Evolutionary conservation across 2,113 vertebrate species (phyloP), one percentile per base, ranked within the genome.

Genomic region (Cyprinodon tularosa): DNA sequence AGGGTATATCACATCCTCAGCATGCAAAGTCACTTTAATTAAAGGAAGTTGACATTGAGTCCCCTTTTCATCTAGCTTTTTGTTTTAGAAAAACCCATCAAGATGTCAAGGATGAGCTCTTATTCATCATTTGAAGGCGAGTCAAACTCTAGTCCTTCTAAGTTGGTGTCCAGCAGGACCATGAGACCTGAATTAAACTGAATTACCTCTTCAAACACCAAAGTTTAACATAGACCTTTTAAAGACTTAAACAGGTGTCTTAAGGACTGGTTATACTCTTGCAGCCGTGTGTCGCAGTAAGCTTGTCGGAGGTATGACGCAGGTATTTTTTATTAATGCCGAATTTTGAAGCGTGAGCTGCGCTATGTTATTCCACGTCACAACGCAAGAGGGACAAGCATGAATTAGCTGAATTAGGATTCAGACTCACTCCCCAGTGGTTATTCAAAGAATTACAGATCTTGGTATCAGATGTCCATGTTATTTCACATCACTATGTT

Each of bases 401-500:
- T 29, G 29, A 29, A 29, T 29, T 29, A 29, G 29, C 29, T 29
- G 29, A 29, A 29, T 29, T 29, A 29, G 29, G 29, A 29, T 29
- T 29, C 29, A 29, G 37, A 44, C 65, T 72, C 61, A 76, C 37
- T 20, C 50, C 42, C 68, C 6, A 59, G 17, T 59, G 50, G 29
- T 12, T 3, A 11, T 22, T 53, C 15, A 22, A 44, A 40, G 20
- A 29, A 60, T 12, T 22, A n/a, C 57, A 71, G 37, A 9, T 6
- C 3, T 37, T 20, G 10, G 11, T 40, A 20, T 57, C 36, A 15
- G 80, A 62, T 78, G 66, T 75, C 71, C 65, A 50, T 82, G 87
- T 83, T 84, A 72, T 77, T 86, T 81, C 13, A 38, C 40, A 64
- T 81, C 82, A 85, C 89, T 82, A 87, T 85, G 84, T 75, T 66